Evolutionary conservation across 2,888 invertebrate species (phyloP).

Genomic region (Chymomyza amoena): DNA sequence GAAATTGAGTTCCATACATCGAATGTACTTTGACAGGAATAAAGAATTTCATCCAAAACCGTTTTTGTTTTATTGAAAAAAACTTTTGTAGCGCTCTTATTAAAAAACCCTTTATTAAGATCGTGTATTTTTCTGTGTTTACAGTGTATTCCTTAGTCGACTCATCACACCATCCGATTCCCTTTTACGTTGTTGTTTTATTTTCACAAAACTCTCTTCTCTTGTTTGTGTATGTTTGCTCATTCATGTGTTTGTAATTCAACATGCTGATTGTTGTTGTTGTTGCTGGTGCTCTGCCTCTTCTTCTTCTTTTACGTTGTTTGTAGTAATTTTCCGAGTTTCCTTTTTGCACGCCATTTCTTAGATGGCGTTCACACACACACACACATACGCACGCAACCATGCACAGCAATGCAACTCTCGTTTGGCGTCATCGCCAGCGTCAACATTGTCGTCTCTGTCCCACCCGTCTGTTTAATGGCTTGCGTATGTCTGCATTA

Average conservation of each 20-base stretch:
- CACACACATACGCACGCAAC: no score
- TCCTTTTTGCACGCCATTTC: slow-evolving; percentile 49
- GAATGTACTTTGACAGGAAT: no score
- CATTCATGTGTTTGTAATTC: slow-evolving; percentile 63
- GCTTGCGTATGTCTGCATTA: slow-evolving; percentile 37
- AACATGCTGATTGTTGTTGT: background rate
- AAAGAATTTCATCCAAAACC: no score
- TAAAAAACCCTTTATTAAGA: background rate
- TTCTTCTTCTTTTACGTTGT: slow-evolving; percentile 30
- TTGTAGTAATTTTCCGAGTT: slow-evolving; percentile 64
- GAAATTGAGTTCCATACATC: no score
- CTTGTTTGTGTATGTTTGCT: slow-evolving; percentile 15
- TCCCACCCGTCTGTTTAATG: slow-evolving; percentile 19
- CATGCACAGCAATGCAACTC: background rate
- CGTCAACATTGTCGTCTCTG: background rate
- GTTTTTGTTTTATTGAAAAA: no score
- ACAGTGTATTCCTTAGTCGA: slow-evolving; percentile 15
- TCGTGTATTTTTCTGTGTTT: slow-evolving; percentile 12
- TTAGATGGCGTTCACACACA: background rate
- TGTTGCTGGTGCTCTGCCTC: no score
- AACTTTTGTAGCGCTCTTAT: background rate
- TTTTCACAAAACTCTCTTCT: background rate
- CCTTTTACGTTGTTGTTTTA: background rate
- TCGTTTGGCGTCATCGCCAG: background rate
- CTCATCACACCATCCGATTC: background rate